Evolutionary conservation across 2,113 vertebrate genomes (phyloP).

Genomic region (Pangasianodon gigas): DNA sequence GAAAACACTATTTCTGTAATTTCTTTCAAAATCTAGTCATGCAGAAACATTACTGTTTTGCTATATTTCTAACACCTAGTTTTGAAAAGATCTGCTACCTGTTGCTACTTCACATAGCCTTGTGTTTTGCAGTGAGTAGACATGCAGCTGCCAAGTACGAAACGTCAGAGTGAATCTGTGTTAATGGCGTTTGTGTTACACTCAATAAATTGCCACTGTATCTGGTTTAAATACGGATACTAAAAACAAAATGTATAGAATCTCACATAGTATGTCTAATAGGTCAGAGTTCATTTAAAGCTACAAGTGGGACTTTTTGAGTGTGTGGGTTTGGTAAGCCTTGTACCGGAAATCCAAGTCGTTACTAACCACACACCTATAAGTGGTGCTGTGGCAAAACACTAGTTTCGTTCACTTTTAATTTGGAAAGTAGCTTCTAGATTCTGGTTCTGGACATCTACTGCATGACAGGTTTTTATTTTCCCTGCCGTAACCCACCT

Average conservation of each 20-base stretch:
- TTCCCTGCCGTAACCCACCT: neutral
- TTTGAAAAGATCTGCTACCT: neutral
- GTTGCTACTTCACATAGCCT: neutral
- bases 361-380: neutral
- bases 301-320: neutral
- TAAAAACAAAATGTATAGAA: neutral
- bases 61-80: neutral
- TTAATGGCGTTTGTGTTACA: neutral
- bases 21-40: neutral
- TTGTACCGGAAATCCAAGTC: neutral
- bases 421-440: neutral
- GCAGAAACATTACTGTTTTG: neutral
- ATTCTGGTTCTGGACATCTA: neutral
- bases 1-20: neutral
- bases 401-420: neutral
- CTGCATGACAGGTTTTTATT: neutral
- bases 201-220: neutral
- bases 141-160: neutral
- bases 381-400: neutral
- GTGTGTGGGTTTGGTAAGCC: neutral
- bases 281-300: neutral
- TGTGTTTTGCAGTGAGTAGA: neutral
- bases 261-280: neutral
- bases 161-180: neutral
- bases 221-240: neutral